Conservation (phyloP, 2,113 vertebrate genomes). For the Zapornia atra region DNA sequence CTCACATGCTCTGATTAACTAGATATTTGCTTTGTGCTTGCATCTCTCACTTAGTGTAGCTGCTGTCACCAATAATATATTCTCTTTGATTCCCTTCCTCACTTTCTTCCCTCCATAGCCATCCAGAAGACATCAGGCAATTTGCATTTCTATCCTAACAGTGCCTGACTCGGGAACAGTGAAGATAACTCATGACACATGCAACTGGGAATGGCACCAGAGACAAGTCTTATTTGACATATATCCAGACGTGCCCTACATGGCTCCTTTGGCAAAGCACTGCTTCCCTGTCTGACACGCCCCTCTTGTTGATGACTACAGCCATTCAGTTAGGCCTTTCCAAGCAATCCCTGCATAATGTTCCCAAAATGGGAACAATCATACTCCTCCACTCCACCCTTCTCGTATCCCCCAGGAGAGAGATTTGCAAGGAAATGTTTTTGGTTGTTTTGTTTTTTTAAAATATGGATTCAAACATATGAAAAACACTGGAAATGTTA, state of each 20-base stretch:
- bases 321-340: neutral
- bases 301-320: neutral
- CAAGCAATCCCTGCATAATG: neutral
- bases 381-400: neutral
- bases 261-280: neutral
- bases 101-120: neutral
- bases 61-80: conserved; percentile 35
- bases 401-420: neutral
- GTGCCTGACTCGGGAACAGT: neutral
- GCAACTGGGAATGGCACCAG: neutral
- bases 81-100: conserved; percentile 42
- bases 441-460: neutral
- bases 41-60: neutral
- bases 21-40: neutral
- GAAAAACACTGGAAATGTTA: neutral
- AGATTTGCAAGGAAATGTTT: neutral
- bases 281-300: neutral
- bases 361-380: neutral
- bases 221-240: neutral
- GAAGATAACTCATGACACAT: neutral
- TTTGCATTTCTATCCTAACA: conserved; percentile 34
- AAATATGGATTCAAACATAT: neutral
- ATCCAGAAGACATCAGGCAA: conserved; percentile 1
- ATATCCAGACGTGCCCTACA: neutral
- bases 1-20: conserved; percentile 9